Evolutionary conservation across 1,140 invertebrate species (phyloP).

Genomic region (Drosophila takahashii): DNA sequence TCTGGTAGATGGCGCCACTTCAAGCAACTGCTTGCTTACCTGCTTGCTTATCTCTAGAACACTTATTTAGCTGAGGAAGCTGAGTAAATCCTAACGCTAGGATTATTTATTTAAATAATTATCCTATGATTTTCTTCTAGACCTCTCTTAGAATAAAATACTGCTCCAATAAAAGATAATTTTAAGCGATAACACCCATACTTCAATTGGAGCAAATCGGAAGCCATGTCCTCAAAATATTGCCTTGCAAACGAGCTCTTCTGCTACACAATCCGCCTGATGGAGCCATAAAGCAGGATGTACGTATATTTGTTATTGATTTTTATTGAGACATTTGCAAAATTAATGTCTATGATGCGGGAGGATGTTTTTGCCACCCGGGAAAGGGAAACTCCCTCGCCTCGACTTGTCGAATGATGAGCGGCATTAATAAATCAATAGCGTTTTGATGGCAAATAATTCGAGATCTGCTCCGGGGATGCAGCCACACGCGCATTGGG

Average conservation of each 20-base stretch:
- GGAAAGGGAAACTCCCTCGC: conserved; percentile 6
- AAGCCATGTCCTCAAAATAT: conserved; percentile 3
- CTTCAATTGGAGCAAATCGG: conserved; percentile 14
- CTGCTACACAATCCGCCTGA: background rate
- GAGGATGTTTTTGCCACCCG: background rate
- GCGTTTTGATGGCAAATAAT: conserved; percentile 75
- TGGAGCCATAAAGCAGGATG: conserved; percentile 55
- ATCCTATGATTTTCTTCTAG: no score
- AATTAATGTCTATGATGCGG: conserved; percentile 60
- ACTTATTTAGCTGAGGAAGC: no score
- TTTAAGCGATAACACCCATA: conserved; percentile 4
- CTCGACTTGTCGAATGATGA: conserved; percentile 52
- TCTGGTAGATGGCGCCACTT: no score
- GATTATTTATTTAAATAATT: no score
- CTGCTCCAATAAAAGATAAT: background rate
- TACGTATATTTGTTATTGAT: conserved; percentile 67
- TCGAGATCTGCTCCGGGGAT: conserved; percentile 37
- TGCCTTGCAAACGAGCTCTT: conserved; percentile 16
- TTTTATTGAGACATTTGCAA: conserved; percentile 76
- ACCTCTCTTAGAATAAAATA: no score
- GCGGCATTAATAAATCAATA: conserved; percentile 76
- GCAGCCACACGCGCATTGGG: conserved; percentile 44
- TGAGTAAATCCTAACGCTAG: no score
- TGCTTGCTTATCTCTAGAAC: no score
- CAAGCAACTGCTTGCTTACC: no score